A percentile compares a stretch with the other conserved stretches of the same genome.
phyloP scores from a whole-genome alignment of 2,797 vertebrate species.

The Bryconaethiops microstoma region DNA sequence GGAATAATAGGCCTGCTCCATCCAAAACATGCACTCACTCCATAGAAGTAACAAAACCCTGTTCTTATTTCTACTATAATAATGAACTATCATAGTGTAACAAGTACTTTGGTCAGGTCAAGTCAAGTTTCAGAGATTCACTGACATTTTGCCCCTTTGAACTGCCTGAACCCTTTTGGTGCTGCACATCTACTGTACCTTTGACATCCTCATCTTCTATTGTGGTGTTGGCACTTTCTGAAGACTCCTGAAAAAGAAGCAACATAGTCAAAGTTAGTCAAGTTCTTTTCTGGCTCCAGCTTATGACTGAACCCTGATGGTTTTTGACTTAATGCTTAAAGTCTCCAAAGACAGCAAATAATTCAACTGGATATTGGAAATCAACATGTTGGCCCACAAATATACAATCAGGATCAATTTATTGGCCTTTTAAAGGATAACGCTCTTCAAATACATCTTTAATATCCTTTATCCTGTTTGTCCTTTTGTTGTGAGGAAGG shows the following conservation, averaged over 20 bases:
- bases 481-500: neutral
- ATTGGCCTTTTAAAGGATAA: neutral
- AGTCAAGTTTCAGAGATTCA: neutral
- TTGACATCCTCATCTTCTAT: slow-evolving; percentile 98
- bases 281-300: neutral
- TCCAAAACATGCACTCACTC: neutral
- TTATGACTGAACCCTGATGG: slow-evolving; percentile 21
- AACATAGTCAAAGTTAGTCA: neutral
- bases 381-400: neutral
- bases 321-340: neutral
- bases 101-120: neutral
- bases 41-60: too few species aligned
- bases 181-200: slow-evolving; percentile 79
- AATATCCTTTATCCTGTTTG: neutral
- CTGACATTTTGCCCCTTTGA: neutral
- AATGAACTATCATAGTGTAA: too few species aligned
- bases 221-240: slow-evolving; percentile 95
- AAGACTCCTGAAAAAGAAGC: slow-evolving; percentile 86
- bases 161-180: neutral
- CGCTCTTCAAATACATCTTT: neutral
- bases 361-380: neutral
- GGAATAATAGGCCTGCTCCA: too few species aligned
- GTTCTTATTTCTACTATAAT: too few species aligned
- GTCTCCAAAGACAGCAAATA: neutral
- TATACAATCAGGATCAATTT: neutral